Base-by-base conservation (phyloP, 1,140 invertebrate species). In the Pachypeltis micranthus region DNA sequence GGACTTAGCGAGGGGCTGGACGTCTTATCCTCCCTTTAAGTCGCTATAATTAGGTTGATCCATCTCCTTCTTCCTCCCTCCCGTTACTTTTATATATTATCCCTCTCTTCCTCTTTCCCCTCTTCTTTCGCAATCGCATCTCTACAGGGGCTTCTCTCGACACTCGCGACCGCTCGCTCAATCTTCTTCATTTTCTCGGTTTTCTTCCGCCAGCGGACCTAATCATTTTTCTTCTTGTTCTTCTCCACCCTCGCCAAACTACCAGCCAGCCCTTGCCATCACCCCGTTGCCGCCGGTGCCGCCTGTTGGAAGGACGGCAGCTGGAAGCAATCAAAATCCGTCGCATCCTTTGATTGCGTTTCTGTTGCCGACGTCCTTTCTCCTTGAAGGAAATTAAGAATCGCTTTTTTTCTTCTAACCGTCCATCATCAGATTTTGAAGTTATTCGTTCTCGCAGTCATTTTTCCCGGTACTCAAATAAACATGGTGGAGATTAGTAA, bases 21-120 rank as follows among this genome's bases (percentile, higher is more conserved):
- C n/a, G n/a, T n/a, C 47, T 51, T 51, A 51, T 51, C 47, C 47
- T 51, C 47, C 23, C n/a, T n/a, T n/a, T 21, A 51, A 51, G 47
- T 51, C 47, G 23, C 47, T 51, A 51, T 51, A 51, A 51, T 51
- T 51, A 51, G 47, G 47, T 51, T 51, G 47, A 51, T 51, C 47
- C 47, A 21, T 51, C 47, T 51, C 47, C 23, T 51, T 21, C 19
- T 51, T 21, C 23, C 47, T 4, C 12, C 4, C 47, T 51, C 47
- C 47, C n/a, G 7, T n/a, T n/a, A n/a, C n/a, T n/a, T n/a, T n/a
- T n/a, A n/a, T n/a, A n/a, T n/a, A n/a, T n/a, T n/a, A n/a, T n/a
- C n/a, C n/a, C n/a, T n/a, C n/a, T n/a, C n/a, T n/a, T n/a, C n/a
- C n/a, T n/a, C n/a, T n/a, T n/a, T n/a, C n/a, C n/a, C n/a, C n/a